Evolutionary conservation across 2,888 invertebrate species (phyloP), one percentile per base, ranked within the genome.

Genomic region (Stictocephala bisonia): DNA sequence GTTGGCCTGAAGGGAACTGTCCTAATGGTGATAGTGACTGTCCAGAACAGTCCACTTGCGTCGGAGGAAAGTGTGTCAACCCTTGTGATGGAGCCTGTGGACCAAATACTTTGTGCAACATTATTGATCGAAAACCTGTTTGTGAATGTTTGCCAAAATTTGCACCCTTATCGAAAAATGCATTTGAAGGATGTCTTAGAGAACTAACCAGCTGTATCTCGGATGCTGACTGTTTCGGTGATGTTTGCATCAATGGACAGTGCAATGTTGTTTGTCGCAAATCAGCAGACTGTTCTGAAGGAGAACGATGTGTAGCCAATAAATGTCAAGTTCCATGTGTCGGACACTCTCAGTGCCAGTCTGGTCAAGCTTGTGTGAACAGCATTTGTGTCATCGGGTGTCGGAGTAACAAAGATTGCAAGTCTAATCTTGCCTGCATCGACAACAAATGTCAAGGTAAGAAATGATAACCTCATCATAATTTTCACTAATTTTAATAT

Each of bases 61-160:
- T 89, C 50, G 86, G 88, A 73, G 90, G 91, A 66, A 87, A 88
- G 53, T 96, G 95, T 81, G 84, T 91, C 3, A 91, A 94, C 85
- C 94, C 94, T 0, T 96, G 96, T 81, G 91, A 93, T 77, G 88
- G 89, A 79, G 90, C 91, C 7, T 96, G 96, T 82, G 95, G 94
- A 3, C 86, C 89, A 0, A 96, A 96, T 83, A 89, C 95, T 1
- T 82, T 93, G 13, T 96, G 96, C 80, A 90, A 89, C 81, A 88
- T 94, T n/a, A 86, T 90, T 41, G 89, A 93, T 75, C 88, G 91
- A 78, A 90, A 90, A 82, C 89, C 94, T 0, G 86, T 90, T n/a
- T 96, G 96, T 82, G 87, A 88, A 58, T 96, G 96, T 79, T 89
- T 91, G 1, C 87, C 90, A 24, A 91, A 90, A 76, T 96, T 94